Conservation (phyloP, 1,140 invertebrate species). For the Sitobion miscanthi region DNA sequence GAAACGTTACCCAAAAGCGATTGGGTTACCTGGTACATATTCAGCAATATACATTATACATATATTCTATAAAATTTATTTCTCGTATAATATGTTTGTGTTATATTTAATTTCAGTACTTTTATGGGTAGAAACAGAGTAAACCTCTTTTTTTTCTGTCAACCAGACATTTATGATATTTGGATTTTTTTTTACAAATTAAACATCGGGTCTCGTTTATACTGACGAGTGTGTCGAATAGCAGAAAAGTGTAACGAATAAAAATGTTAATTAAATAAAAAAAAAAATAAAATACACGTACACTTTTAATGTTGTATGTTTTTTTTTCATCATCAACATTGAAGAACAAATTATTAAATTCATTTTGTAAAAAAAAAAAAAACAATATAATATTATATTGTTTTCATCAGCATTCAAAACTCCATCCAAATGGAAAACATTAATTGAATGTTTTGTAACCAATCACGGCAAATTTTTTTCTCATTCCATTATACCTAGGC, state of each 20-base stretch:
- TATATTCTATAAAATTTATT: not conserved
- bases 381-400: not conserved
- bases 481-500: no score
- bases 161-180: not conserved
- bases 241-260: conserved; percentile 13
- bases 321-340: not conserved
- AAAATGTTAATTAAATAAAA: conserved; percentile 4
- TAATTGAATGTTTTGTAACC: not conserved
- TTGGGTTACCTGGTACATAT: not conserved
- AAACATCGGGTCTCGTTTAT: conserved; percentile 1
- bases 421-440: not conserved
- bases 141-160: not conserved
- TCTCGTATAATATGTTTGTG: not conserved
- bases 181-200: conserved; percentile 17
- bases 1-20: not conserved
- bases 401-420: not conserved
- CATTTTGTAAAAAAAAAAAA: conserved; percentile 15
- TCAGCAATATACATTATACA: not conserved
- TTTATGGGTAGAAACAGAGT: not conserved
- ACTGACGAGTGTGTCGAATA: not conserved
- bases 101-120: not conserved
- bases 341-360: conserved; percentile 8
- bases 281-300: not conserved
- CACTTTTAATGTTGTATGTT: not conserved
- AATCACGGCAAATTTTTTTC: not conserved